A percentile compares a stretch with the other conserved stretches of the same genome.
These are phyloP conservation scores for Hetaerina titia DNA, from an alignment of 2,888 invertebrate genomes.

Conservation along the genomic window DNA sequence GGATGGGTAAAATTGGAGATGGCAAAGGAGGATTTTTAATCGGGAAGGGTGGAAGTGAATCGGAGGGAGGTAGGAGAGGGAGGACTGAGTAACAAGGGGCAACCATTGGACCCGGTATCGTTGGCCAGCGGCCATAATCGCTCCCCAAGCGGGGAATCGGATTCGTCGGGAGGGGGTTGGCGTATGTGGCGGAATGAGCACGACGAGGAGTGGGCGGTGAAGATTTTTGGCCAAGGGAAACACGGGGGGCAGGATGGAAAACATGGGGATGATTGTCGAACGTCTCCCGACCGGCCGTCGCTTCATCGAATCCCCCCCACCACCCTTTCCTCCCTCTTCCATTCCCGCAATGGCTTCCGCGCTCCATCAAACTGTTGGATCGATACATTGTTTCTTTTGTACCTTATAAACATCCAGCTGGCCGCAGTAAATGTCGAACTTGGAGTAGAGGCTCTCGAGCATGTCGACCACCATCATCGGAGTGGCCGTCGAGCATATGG, in stretches of 20 bases:
- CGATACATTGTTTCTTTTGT: conserved; percentile 69
- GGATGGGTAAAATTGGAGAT: neutral
- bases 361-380: neutral
- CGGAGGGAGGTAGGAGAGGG: no score
- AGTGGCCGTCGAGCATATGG: conserved; percentile 95
- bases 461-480: conserved; percentile 98
- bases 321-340: no score
- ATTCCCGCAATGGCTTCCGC: neutral
- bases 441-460: conserved; percentile 95
- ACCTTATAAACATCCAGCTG: conserved; percentile 97
- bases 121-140: neutral
- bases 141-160: neutral
- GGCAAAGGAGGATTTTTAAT: neutral
- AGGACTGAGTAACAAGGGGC: neutral
- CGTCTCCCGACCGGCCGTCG: neutral
- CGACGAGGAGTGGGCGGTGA: neutral
- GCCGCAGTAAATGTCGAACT: conserved; percentile 95
- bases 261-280: neutral
- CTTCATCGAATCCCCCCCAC: neutral
- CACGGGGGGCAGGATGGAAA: neutral
- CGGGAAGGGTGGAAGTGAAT: neutral
- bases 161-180: neutral
- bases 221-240: conserved; percentile 21
- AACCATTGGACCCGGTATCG: neutral
- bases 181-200: neutral